These are phyloP conservation scores for Metaphire vulgaris DNA, from an alignment of 1,140 invertebrate genomes.

Conservation along the genomic window DNA sequence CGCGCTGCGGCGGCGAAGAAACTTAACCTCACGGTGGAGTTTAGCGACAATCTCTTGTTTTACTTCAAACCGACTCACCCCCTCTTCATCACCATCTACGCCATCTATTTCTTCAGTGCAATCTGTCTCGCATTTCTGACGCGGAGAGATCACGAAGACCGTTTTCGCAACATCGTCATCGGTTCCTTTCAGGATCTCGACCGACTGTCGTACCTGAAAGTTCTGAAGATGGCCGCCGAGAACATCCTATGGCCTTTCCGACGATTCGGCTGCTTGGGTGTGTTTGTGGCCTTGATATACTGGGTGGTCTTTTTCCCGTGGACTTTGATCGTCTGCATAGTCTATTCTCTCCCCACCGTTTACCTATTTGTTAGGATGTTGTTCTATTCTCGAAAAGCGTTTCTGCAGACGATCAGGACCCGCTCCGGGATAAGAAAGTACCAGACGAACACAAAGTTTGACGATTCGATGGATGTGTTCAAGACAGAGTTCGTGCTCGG, in stretches of 20 bases:
- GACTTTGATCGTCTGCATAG: conserved; percentile 34
- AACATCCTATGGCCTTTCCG: conserved; percentile 30
- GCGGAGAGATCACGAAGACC: not conserved
- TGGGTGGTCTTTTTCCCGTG: conserved; percentile 36
- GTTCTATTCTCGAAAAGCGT: conserved; percentile 35
- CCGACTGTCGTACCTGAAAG: conserved; percentile 36
- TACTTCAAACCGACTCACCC: conserved; percentile 43
- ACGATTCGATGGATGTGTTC: conserved; percentile 17
- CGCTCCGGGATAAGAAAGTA: conserved; percentile 13
- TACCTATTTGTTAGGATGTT: conserved; percentile 42
- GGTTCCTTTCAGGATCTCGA: conserved; percentile 41
- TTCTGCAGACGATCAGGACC: not conserved
- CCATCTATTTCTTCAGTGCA: conserved; percentile 41
- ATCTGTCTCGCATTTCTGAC: conserved; percentile 37
- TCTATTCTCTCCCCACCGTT: conserved; percentile 46
- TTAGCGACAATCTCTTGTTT: conserved; percentile 42
- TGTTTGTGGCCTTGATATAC: conserved; percentile 39
- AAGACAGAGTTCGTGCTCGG: conserved; percentile 1
- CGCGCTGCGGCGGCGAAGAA: conserved; percentile 31
- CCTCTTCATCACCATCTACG: conserved; percentile 43
- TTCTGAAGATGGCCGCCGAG: not conserved
- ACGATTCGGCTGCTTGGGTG: conserved; percentile 38
- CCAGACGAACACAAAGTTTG: conserved; percentile 17
- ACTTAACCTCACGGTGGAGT: conserved; percentile 33
- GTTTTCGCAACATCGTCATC: conserved; percentile 18